A percentile compares a stretch with the other conserved stretches of the same genome.
Evolutionary conservation across 2,113 vertebrate species (phyloP).

Genomic region (Petroica traversi): DNA sequence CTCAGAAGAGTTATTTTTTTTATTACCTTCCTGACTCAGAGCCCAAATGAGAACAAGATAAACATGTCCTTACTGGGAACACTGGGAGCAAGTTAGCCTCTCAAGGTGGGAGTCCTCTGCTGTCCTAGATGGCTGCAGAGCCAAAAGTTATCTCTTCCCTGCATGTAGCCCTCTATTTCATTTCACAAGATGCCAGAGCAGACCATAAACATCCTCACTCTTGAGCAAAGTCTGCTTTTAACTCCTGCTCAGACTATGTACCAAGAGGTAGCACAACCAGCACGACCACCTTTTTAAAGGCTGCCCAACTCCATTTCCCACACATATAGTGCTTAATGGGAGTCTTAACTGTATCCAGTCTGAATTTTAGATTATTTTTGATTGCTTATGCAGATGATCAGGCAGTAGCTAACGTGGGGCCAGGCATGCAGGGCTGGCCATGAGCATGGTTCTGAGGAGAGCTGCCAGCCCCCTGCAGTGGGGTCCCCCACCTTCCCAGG

Average conservation of each 20-base stretch:
- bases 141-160: neutral
- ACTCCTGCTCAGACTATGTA: neutral
- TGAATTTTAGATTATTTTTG: neutral
- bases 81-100: neutral
- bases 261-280: neutral
- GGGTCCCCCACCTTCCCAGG: fast-evolving
- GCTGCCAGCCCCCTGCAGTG: neutral
- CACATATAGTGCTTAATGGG: neutral
- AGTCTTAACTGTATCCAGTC: neutral
- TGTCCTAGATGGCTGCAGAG: neutral
- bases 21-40: constrained; percentile 54
- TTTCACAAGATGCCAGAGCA: neutral
- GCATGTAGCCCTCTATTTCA: neutral
- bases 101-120: neutral
- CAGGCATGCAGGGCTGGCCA: neutral
- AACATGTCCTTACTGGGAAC: constrained; percentile 29
- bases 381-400: neutral
- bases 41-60: constrained; percentile 59
- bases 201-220: neutral
- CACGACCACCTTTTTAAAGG: neutral
- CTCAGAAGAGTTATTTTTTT: constrained; percentile 61
- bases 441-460: neutral
- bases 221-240: neutral
- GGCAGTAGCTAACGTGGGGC: neutral
- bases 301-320: neutral